Conservation (phyloP, 2,888 invertebrate genomes). For the Cylindroiulus punctatus region DNA sequence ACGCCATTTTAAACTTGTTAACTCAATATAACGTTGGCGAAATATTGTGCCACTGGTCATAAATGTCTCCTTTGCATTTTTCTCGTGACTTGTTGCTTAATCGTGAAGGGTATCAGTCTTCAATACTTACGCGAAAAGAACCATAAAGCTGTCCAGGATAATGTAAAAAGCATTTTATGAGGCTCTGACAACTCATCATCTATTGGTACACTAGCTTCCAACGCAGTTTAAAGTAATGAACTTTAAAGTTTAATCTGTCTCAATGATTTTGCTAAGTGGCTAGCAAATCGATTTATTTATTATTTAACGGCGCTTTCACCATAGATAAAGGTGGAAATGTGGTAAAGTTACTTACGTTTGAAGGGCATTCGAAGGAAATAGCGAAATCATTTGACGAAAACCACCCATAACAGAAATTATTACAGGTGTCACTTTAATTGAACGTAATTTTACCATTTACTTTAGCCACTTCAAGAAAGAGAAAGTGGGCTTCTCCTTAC, state of each 20-base stretch:
- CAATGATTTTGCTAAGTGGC: not conserved
- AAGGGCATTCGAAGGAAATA: too few species aligned
- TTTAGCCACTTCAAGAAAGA: too few species aligned
- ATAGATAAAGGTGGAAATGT: not conserved
- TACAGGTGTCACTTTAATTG: too few species aligned
- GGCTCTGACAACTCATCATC: not conserved
- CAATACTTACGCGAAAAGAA: not conserved
- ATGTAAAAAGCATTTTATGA: not conserved
- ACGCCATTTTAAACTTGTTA: not conserved
- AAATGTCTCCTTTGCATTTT: not conserved
- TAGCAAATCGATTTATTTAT: not conserved
- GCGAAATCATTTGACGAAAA: too few species aligned
- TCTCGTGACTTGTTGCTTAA: not conserved
- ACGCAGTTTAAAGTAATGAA: not conserved
- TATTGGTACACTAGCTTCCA: not conserved
- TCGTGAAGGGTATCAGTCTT: not conserved
- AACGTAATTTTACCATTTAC: too few species aligned
- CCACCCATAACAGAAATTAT: too few species aligned
- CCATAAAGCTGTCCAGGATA: not conserved
- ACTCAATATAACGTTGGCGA: not conserved
- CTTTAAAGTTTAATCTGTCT: not conserved
- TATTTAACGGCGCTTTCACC: not conserved
- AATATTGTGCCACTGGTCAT: not conserved
- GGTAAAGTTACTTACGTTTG: too few species aligned
- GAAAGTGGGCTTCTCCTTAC: too few species aligned